Percentiles rank a stretch among this genome's conserved stretches.
phyloP scores from a whole-genome alignment of 2,113 vertebrate genomes.

The Calypte anna region DNA sequence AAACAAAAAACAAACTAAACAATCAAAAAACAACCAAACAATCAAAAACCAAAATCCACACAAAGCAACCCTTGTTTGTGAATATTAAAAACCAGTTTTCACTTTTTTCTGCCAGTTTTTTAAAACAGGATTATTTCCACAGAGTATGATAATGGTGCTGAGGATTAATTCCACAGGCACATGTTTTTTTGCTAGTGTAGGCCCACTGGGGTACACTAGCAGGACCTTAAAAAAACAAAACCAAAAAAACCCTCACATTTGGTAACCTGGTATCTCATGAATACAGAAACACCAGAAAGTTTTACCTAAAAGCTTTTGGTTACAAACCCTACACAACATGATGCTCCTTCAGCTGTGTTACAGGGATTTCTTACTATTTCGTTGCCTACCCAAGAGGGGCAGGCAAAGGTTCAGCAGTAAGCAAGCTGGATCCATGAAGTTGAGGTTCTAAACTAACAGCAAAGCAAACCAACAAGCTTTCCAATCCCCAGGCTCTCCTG shows the following conservation, averaged over 20 bases:
- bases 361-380: not conserved
- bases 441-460: not conserved
- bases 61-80: not conserved
- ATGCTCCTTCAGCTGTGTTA: not conserved
- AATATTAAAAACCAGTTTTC: not conserved
- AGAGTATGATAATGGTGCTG: accelerated
- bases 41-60: not conserved
- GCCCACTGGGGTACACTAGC: not conserved
- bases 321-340: not conserved
- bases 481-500: not conserved
- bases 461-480: not conserved
- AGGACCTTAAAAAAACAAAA: not conserved
- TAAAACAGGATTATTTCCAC: not conserved
- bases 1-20: not conserved
- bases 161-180: not conserved
- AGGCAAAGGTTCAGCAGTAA: not conserved
- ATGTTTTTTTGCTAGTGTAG: not conserved
- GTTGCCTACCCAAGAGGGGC: not conserved
- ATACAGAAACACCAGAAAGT: not conserved
- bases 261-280: not conserved
- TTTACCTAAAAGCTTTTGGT: not conserved
- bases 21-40: not conserved
- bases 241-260: not conserved
- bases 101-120: not conserved
- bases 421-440: accelerated